A percentile compares a stretch with the other conserved stretches of the same genome.
phyloP scores from a whole-genome alignment of 2,797 vertebrate species.

The Sebastes iracundus region DNA sequence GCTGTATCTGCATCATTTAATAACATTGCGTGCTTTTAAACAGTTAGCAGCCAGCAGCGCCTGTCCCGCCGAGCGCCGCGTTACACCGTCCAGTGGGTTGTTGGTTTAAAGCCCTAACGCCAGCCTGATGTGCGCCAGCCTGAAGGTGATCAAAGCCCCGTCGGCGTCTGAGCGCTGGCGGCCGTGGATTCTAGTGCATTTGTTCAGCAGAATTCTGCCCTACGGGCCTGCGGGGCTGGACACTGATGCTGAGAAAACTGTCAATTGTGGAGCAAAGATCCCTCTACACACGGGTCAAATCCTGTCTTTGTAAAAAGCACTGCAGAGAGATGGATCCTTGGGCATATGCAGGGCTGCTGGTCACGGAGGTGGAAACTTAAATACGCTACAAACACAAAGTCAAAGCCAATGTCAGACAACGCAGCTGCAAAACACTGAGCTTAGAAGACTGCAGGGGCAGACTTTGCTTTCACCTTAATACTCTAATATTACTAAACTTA shows the following conservation, averaged over 20 bases:
- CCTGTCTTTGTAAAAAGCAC: slow-evolving; percentile 76
- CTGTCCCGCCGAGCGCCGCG: slow-evolving; percentile 77
- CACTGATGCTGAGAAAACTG: slow-evolving; percentile 91
- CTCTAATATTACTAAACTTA: slow-evolving; percentile 13
- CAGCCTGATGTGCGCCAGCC: slow-evolving; percentile 96
- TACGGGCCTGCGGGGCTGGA: slow-evolving; percentile 83
- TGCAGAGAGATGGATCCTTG: slow-evolving; percentile 76
- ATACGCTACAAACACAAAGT: slow-evolving; percentile 76
- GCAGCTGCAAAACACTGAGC: slow-evolving; percentile 51
- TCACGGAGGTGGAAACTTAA: slow-evolving; percentile 78
- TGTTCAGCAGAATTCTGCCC: slow-evolving; percentile 89
- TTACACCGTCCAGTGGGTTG: slow-evolving; percentile 87
- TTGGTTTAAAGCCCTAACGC: slow-evolving; percentile 96
- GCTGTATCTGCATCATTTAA: slow-evolving; percentile 92
- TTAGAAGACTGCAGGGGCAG: slow-evolving; percentile 21
- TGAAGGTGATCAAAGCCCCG: slow-evolving; percentile 95
- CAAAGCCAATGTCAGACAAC: slow-evolving; percentile 64
- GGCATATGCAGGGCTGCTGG: slow-evolving; percentile 68
- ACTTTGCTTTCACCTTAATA: slow-evolving; percentile 2
- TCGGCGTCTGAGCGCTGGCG: slow-evolving; percentile 85
- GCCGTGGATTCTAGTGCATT: slow-evolving; percentile 89
- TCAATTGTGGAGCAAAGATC: slow-evolving; percentile 86
- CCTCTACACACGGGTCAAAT: slow-evolving; percentile 80
- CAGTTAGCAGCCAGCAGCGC: slow-evolving; percentile 82
- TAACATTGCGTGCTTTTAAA: slow-evolving; percentile 96